Evolutionary conservation across 1,140 invertebrate genomes (phyloP), one percentile per base, ranked within the genome.

Genomic region (Asobara japonica): DNA sequence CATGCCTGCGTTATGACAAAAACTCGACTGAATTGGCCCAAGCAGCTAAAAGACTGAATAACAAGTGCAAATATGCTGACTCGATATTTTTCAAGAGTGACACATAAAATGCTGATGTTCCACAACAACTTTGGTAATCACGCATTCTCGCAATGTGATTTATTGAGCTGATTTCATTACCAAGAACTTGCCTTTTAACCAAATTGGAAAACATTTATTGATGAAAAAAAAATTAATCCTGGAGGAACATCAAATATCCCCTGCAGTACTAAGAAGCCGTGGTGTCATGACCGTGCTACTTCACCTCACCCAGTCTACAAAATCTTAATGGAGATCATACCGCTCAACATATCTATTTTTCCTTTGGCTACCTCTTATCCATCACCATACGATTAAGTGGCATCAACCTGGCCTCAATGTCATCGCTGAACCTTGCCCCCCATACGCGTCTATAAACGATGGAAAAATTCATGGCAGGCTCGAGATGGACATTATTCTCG

Each of bases 351-450:
- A n/a, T n/a, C n/a, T n/a, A n/a, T n/a, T n/a, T n/a, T n/a, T n/a
- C n/a, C n/a, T n/a, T n/a, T n/a, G n/a, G n/a, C n/a, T n/a, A n/a
- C n/a, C n/a, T n/a, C n/a, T n/a, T n/a, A n/a, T n/a, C n/a, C 3
- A 45, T 45, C n/a, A 45, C 18, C 41, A 18, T 45, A 7, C 22
- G 51, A 56, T 25, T 22, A 8, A 8, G 22, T 56, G 51, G 20
- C 51, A 56, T 56, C 51, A 27, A 56, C 51, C 51, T 27, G 69
- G 64, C 60, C 70, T 72, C 56, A 74, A 79, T 78, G 80, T 77
- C 67, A 74, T 66, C 73, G n/a, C 64, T 74, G 45, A 66, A 78
- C 84, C 83, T 85, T 85, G 83, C 41, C 80, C 79, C 84, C 69
- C 80, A 75, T 56, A 56, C 51, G 25, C 22, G 20, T 56, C 20